Evolutionary conservation across 2,797 vertebrate genomes (phyloP), one percentile per base, ranked within the genome.

Genomic region (Anas bernieri): DNA sequence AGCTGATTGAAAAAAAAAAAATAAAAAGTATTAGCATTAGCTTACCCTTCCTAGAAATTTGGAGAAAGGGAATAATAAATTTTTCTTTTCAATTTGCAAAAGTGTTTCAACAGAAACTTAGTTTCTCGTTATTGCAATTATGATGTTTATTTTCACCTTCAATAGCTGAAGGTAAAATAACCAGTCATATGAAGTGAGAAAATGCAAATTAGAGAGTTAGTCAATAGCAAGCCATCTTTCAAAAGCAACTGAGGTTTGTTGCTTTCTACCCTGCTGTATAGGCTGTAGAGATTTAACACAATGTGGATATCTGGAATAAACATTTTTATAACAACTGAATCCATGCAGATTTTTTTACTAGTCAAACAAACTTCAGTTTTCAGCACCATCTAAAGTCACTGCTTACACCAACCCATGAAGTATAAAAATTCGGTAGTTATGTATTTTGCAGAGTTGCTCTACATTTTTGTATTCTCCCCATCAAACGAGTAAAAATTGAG

Each of bases 1-100:
- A 99, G 94, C 99, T 99, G 63, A 92, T 70, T 78, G 48, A 48
- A 48, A 48, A 48, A 48, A 23, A 48, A 43, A 43, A 4, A 48
- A 18, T 25, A 48, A 12, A 48, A 48, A 25, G 48, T 48, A 48
- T 52, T 4, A 86, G 62, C 43, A 67, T 70, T 89, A 84, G 56
- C 50, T 69, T 83, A 56, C 30, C 39, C 55, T 86, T 80, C 63
- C 43, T 25, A 78, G 50, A 88, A 75, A 89, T 78, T 0, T 25
- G 23, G n/a, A 76, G 75, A 88, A 82, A 90, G 58, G 23, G 68
- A 88, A 90, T 37, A 59, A 68, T 11, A 37, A 0, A 21, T 6
- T 33, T 21, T 63, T 77, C 28, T 87, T 76, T 77, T 63, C 33
- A 18, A 59, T 20, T 67, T 69, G 15, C 50, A 52, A 11, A 50